phyloP scores from a whole-genome alignment of 1,140 invertebrate species.

The Sitobion miscanthi region DNA sequence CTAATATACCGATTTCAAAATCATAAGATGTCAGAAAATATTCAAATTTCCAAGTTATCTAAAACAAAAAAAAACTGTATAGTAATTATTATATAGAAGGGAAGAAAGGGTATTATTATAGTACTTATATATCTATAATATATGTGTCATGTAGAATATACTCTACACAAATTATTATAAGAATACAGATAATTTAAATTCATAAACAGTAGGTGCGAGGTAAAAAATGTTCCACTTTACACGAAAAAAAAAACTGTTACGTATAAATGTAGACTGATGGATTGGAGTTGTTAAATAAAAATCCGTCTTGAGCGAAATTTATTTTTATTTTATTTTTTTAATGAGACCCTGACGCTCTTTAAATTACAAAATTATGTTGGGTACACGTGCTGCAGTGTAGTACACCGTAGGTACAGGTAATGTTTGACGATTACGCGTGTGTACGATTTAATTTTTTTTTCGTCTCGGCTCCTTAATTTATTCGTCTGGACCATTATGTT shows the following conservation, averaged over 20 bases:
- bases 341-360: neutral
- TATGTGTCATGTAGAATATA: neutral
- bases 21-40: neutral
- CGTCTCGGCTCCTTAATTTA: slow-evolving; percentile 47
- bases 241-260: neutral
- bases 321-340: slow-evolving; percentile 39
- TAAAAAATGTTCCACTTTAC: neutral
- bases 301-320: neutral
- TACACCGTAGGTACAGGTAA: neutral
- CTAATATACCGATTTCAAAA: neutral
- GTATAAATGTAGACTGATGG: neutral
- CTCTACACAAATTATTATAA: neutral
- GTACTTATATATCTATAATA: neutral
- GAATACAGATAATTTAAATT: neutral
- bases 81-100: neutral
- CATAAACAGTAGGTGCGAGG: neutral
- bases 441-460: slow-evolving; percentile 49
- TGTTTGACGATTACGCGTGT: neutral
- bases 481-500: slow-evolving; percentile 52
- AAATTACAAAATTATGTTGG: slow-evolving; percentile 36
- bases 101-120: neutral
- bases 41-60: neutral
- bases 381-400: neutral
- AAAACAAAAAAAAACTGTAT: neutral
- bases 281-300: neutral